phyloP scores from a whole-genome alignment of 2,797 vertebrate species.

The Hirundo rustica region DNA sequence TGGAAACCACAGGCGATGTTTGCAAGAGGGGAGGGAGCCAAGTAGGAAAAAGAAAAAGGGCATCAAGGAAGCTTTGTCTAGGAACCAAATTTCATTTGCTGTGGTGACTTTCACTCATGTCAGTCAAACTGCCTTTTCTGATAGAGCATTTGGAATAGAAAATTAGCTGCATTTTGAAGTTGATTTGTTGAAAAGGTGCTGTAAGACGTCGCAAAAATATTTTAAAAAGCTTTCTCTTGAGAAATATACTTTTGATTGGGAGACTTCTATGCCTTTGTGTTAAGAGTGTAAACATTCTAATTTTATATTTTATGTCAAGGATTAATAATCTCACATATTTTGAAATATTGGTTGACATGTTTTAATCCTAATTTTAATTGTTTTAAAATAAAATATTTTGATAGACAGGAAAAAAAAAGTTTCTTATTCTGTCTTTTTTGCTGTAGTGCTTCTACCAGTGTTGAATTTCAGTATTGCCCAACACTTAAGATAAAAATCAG shows the following conservation, averaged over 20 bases:
- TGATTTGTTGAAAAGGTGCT: not conserved
- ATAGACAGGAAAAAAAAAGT: not conserved
- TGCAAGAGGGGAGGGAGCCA: not conserved
- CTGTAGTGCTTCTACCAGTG: not conserved
- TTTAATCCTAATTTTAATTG: not conserved
- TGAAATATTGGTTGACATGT: not conserved
- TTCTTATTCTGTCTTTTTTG: not conserved
- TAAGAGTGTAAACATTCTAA: not conserved
- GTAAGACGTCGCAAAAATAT: not conserved
- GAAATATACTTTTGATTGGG: not conserved
- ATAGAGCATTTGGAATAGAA: not conserved
- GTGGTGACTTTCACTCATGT: not conserved
- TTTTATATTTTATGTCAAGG: not conserved
- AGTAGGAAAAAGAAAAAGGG: not conserved
- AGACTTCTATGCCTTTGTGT: not conserved
- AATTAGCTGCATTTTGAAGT: not conserved
- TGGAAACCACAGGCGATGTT: conserved; percentile 54
- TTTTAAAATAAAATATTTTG: not conserved
- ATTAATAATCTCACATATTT: not conserved
- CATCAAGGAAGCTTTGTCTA: not conserved
- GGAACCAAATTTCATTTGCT: not conserved
- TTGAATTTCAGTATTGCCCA: not conserved
- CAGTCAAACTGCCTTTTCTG: not conserved
- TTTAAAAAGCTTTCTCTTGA: not conserved
- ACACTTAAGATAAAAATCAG: not conserved